Evolutionary conservation across 2,888 invertebrate species (phyloP).

Genomic region (Argyresthia albistria): DNA sequence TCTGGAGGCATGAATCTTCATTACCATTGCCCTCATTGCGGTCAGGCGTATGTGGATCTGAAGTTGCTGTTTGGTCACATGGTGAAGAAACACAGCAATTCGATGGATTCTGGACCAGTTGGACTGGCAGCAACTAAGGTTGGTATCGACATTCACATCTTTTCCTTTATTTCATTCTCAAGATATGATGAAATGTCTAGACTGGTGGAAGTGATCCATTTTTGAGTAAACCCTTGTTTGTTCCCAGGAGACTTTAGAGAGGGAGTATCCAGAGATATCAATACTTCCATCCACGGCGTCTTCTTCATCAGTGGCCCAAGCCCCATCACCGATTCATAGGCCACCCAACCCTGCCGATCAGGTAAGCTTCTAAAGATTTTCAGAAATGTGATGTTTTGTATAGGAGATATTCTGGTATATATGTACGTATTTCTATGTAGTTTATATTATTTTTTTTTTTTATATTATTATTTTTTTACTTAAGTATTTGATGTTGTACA

Average conservation of each 20-base stretch:
- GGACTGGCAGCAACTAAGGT: slow-evolving; percentile 68
- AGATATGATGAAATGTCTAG: background rate
- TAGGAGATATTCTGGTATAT: no score
- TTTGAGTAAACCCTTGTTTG: background rate
- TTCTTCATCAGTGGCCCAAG: slow-evolving; percentile 46
- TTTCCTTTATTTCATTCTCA: background rate
- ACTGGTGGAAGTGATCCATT: background rate
- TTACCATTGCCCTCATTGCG: slow-evolving; percentile 62
- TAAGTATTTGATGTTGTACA: no score
- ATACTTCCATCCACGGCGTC: slow-evolving; percentile 67
- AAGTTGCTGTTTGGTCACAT: slow-evolving; percentile 61
- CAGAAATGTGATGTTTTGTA: no score
- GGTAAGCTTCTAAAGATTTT: slow-evolving; percentile 21
- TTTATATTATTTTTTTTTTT: no score
- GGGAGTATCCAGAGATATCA: slow-evolving; percentile 68
- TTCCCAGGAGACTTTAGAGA: slow-evolving; percentile 59
- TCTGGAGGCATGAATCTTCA: slow-evolving; percentile 60
- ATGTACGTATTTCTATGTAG: no score
- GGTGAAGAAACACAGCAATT: slow-evolving; percentile 61
- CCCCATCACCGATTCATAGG: slow-evolving; percentile 55
- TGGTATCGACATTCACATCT: background rate
- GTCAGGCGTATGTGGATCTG: slow-evolving; percentile 59
- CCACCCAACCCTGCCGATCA: slow-evolving; percentile 61
- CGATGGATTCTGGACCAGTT: slow-evolving; percentile 48
- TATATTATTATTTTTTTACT: no score